Evolutionary conservation across 2,113 vertebrate genomes (phyloP), one percentile per base, ranked within the genome.

Genomic region (Peromyscus leucopus): DNA sequence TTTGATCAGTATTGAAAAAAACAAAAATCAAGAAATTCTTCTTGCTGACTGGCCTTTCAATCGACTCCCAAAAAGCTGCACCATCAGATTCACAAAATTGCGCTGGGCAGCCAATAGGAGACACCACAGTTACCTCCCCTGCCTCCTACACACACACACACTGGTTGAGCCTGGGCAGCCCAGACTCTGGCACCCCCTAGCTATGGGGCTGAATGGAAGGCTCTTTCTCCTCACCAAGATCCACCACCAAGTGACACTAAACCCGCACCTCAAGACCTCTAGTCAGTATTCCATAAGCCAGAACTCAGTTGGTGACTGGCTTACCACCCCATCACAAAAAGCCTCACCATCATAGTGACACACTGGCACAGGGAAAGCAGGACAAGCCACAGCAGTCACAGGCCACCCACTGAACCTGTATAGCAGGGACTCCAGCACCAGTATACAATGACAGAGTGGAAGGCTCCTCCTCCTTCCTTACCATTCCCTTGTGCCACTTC

Each of bases 131-230:
- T 12, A 72, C 71, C 67, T 33, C 31, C 31, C 67, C 5, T 31
- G 0, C 65, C 65, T 24, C 65, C 63, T 10, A 42, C 42, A 42
- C 6, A 31, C 7, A 72, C 36, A 72, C 17, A 19, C 17, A 69
- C 31, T 57, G 6, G 21, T 1, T 61, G 26, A 83, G 5, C 1
- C 5, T 39, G 36, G 22, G 22, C 57, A 61, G 12, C 7, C 6
- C 0, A 22, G 12, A 39, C 12, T 39, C 22, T 39, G 15, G 57
- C 0, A 0, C 22, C 55, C 11, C 2, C 0, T 39, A 39, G 0
- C 2, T 26, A 4, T 39, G 80, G 55, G 55, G 33, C 33, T 24
- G 11, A 61, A 26, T 2, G 57, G 11, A 61, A 61, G 24, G 55
- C 55, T 59, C 2, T 26, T 24, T 59, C 12, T 61, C 21, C 10